Percentiles rank a stretch among this genome's conserved stretches.
Conservation (phyloP, 2,113 vertebrate genomes). For the Jacana jacana region DNA sequence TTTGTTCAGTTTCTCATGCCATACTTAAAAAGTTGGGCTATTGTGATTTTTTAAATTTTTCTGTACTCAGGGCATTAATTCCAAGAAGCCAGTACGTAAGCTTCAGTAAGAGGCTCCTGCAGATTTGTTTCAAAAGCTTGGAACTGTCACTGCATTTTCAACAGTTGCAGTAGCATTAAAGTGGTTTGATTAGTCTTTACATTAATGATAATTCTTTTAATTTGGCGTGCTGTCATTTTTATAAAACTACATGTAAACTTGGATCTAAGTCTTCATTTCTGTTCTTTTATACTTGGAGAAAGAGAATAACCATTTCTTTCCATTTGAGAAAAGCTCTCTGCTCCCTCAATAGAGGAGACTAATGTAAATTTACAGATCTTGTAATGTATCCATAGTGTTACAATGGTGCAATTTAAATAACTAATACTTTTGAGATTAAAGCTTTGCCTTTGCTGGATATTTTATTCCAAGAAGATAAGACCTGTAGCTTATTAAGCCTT, state of each 20-base stretch:
- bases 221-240: neutral
- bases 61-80: neutral
- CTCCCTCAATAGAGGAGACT: neutral
- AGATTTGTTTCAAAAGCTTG: neutral
- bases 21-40: neutral
- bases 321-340: neutral
- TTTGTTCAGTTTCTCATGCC: neutral
- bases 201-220: neutral
- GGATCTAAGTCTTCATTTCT: neutral
- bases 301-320: neutral
- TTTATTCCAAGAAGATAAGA: neutral
- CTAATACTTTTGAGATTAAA: neutral
- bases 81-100: neutral
- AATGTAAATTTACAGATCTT: neutral
- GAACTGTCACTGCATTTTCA: neutral
- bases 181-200: neutral
- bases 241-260: neutral
- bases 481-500: neutral
- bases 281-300: neutral
- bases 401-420: neutral
- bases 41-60: neutral
- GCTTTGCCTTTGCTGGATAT: neutral
- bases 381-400: neutral
- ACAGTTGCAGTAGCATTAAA: neutral
- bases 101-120: neutral